Conservation (phyloP, 2,888 invertebrate species). For the Uropetala carovei region DNA sequence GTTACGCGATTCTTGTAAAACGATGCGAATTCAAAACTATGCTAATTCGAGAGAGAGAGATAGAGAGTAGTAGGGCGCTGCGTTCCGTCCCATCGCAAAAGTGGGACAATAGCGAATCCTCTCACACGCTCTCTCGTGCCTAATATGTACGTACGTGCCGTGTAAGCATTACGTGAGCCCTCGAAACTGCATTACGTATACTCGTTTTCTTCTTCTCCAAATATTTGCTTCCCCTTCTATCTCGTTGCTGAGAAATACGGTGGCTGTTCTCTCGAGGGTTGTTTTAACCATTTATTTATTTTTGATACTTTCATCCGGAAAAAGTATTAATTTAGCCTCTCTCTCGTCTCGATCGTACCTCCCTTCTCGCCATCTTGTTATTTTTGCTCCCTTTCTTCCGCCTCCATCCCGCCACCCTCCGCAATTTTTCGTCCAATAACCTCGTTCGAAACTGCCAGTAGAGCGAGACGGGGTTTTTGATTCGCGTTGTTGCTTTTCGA, state of each 20-base stretch:
- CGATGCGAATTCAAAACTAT: not conserved
- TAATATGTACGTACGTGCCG: too few species aligned
- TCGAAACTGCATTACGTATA: too few species aligned
- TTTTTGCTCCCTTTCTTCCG: not conserved
- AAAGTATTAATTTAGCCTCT: too few species aligned
- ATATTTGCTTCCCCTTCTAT: not conserved
- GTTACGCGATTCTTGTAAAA: not conserved
- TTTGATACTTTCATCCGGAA: too few species aligned
- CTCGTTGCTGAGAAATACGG: not conserved
- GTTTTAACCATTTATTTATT: too few species aligned
- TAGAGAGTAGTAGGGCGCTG: too few species aligned
- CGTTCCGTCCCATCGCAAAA: not conserved
- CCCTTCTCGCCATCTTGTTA: not conserved
- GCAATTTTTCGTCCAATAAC: constrained; percentile 13
- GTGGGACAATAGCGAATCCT: not conserved
- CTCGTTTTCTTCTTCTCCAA: not conserved
- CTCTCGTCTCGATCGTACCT: not conserved
- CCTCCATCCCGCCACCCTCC: not conserved
- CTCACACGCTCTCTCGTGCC: too few species aligned
- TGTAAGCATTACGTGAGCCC: too few species aligned
- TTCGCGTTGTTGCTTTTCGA: not conserved
- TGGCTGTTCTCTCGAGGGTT: too few species aligned
- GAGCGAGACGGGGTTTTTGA: not conserved
- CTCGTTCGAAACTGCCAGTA: not conserved
- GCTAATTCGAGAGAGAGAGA: not conserved